phyloP scores from a whole-genome alignment of 2,888 invertebrate genomes.

The Tortrix viridana region DNA sequence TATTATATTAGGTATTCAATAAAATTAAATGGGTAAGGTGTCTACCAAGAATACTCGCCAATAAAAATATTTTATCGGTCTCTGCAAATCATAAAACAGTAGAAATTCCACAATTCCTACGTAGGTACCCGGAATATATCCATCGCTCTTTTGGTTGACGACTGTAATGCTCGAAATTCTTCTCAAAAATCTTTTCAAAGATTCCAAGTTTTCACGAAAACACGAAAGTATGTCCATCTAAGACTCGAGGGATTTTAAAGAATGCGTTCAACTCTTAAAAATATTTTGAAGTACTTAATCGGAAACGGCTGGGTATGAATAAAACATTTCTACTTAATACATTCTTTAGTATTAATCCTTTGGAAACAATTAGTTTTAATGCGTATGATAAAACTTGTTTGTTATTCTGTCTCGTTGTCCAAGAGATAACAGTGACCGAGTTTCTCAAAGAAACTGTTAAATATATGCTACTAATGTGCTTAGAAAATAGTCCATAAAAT shows the following conservation, averaged over 20 bases:
- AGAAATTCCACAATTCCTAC: conserved; percentile 4
- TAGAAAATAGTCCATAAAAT: too few relatives aligned
- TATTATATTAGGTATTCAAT: too few relatives aligned
- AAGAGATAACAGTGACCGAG: too few relatives aligned
- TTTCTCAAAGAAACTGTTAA: too few relatives aligned
- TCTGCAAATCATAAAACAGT: background rate
- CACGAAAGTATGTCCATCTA: conserved; percentile 53
- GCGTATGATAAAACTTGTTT: background rate
- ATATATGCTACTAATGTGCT: too few relatives aligned
- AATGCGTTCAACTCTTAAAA: conserved; percentile 49
- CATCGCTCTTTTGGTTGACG: conserved; percentile 25
- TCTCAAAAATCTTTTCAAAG: conserved; percentile 43
- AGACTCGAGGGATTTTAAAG: conserved; percentile 51
- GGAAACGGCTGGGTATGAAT: conserved; percentile 50
- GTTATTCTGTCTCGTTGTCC: too few relatives aligned
- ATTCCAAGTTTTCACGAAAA: conserved; percentile 48
- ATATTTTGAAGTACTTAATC: conserved; percentile 50
- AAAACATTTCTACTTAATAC: conserved; percentile 43
- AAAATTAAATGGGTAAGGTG: too few relatives aligned
- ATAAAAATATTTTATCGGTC: background rate
- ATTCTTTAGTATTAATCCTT: too few relatives aligned
- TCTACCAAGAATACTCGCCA: too few relatives aligned
- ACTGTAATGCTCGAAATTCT: conserved; percentile 38
- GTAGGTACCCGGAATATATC: conserved; percentile 9
- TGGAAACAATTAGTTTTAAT: background rate